These are phyloP conservation scores for Australoheros scitulus DNA, from an alignment of 2,113 vertebrate genomes.

Conservation along the genomic window DNA sequence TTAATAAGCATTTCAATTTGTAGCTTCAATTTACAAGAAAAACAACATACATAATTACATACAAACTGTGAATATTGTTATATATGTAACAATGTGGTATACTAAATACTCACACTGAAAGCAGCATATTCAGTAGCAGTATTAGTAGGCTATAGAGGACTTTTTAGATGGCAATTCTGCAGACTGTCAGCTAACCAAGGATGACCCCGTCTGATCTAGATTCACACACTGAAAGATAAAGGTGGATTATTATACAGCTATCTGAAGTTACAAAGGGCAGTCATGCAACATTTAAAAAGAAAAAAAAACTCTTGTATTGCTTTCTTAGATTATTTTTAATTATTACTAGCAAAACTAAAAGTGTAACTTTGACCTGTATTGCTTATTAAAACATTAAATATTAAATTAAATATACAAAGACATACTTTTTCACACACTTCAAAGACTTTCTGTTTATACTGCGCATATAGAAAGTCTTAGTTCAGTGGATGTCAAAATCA, in stretches of 20 bases:
- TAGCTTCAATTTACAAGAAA: neutral
- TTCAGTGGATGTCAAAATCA: neutral
- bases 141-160: neutral
- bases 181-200: neutral
- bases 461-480: neutral
- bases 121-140: neutral
- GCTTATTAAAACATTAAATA: neutral
- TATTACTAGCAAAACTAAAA: neutral
- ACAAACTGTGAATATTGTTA: neutral
- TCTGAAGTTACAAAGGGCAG: neutral
- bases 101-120: neutral
- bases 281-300: neutral
- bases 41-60: neutral
- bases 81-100: neutral
- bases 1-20: neutral
- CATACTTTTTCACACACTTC: neutral
- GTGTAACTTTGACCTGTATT: neutral
- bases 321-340: neutral
- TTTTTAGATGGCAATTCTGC: constrained; percentile 1
- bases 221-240: neutral
- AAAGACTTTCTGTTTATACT: neutral
- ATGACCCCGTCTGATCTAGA: neutral
- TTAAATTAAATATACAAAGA: too few species aligned
- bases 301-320: neutral
- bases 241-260: neutral